Evolutionary conservation across 2,797 vertebrate species (phyloP).

Genomic region (Aulostomus chinensis): DNA sequence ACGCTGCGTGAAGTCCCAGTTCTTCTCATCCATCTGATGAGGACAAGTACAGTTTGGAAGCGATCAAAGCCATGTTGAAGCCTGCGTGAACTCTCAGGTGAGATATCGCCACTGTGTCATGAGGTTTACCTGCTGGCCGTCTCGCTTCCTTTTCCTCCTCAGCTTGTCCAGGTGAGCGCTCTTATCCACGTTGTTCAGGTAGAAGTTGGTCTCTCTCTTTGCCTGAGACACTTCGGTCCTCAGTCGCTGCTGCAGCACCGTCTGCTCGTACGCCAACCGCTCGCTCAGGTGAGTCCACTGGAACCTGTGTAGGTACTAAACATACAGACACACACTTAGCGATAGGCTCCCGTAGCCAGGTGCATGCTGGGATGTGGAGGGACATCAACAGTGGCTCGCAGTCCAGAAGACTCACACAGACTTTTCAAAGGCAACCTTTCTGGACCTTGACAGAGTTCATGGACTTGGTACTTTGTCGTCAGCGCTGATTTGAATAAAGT

Average conservation of each 20-base stretch:
- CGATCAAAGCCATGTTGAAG: neutral
- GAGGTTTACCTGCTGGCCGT: constrained; percentile 41
- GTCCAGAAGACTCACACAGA: too few species aligned
- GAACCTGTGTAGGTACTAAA: constrained; percentile 90
- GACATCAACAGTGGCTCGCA: too few species aligned
- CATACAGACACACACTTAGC: neutral
- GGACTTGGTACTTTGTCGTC: too few species aligned
- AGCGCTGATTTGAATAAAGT: too few species aligned
- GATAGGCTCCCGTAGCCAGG: neutral
- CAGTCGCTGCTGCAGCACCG: constrained; percentile 86
- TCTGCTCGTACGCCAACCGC: constrained; percentile 87
- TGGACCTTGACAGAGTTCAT: too few species aligned
- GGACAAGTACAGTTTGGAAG: neutral
- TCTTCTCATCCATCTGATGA: constrained; percentile 67
- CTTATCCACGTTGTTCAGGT: constrained; percentile 84
- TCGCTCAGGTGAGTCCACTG: constrained; percentile 91
- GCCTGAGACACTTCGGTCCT: constrained; percentile 88
- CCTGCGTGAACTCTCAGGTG: neutral
- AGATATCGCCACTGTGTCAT: neutral
- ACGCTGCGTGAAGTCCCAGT: constrained; percentile 87
- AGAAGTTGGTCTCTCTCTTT: constrained; percentile 90
- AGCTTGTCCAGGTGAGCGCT: constrained; percentile 49
- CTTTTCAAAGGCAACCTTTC: too few species aligned
- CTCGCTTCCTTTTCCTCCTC: constrained; percentile 54
- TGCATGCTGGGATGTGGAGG: too few species aligned